These are phyloP conservation scores for Lepisosteus oculatus DNA, from an alignment of 2,113 vertebrate species.

Conservation along the genomic window DNA sequence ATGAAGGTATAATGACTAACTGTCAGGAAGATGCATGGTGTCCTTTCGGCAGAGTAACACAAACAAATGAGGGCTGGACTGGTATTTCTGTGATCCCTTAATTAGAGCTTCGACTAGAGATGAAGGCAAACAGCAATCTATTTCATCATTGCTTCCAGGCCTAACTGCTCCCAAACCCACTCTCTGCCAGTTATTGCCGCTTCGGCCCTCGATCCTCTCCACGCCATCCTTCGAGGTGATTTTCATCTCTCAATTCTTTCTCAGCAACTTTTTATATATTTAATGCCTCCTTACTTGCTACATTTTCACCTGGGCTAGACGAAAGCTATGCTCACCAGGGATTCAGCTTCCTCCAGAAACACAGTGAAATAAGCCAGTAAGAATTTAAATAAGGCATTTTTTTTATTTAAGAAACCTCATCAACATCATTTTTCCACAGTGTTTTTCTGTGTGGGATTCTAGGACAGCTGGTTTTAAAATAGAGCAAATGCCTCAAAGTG, in stretches of 20 bases:
- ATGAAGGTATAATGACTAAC: constrained; percentile 64
- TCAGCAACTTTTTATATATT: background rate
- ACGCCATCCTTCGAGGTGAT: background rate
- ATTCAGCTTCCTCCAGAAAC: background rate
- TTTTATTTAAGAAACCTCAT: background rate
- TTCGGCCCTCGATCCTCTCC: constrained; percentile 27
- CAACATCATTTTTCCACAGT: background rate
- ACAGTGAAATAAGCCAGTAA: background rate
- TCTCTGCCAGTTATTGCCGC: constrained; percentile 27
- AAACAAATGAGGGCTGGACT: constrained; percentile 56
- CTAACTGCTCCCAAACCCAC: constrained; percentile 15
- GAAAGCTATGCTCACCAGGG: background rate
- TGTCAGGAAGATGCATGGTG: constrained; percentile 70
- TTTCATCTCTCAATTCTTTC: background rate
- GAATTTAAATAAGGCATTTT: background rate
- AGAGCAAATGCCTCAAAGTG: background rate
- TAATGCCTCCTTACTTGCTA: background rate
- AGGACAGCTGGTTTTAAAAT: background rate
- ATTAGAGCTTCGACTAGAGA: constrained; percentile 60
- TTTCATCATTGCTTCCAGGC: constrained; percentile 46
- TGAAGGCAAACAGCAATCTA: constrained; percentile 45
- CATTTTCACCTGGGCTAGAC: background rate
- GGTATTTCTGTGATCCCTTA: constrained; percentile 68
- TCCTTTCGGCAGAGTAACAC: constrained; percentile 61
- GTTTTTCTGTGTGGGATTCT: background rate